Conservation (phyloP, 1,140 invertebrate species). For the Schlechtendalia chinensis region DNA sequence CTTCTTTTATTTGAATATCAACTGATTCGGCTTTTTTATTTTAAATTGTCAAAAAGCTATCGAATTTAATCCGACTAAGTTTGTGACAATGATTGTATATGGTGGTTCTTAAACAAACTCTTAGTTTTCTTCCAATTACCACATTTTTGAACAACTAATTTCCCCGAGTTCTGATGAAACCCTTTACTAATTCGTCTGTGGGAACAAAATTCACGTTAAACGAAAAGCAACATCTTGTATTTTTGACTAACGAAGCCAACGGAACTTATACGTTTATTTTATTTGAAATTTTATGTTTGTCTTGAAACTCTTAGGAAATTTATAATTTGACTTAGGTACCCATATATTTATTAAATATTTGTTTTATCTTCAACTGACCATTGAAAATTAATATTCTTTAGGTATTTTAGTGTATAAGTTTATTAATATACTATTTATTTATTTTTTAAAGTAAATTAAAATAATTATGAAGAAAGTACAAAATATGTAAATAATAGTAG, state of each 20-base stretch:
- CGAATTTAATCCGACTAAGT: slow-evolving; percentile 1
- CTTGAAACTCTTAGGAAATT: not conserved
- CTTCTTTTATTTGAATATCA: not conserved
- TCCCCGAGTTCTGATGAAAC: not conserved
- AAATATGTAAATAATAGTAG: not conserved
- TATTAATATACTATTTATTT: too few species aligned
- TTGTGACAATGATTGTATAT: not conserved
- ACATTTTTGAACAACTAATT: not conserved
- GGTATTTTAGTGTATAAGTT: too few species aligned
- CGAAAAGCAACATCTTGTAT: not conserved
- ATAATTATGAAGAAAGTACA: too few species aligned
- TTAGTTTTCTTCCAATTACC: not conserved
- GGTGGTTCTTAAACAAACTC: not conserved
- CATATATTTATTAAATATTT: slow-evolving; percentile 24
- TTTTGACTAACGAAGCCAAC: not conserved
- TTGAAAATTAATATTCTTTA: too few species aligned
- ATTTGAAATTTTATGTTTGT: too few species aligned
- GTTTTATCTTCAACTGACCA: slow-evolving; percentile 10
- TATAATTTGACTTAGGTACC: slow-evolving; percentile 13
- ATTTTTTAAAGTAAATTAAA: too few species aligned
- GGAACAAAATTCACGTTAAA: not conserved
- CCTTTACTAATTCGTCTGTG: not conserved
- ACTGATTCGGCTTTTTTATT: not conserved
- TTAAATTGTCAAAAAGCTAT: not conserved
- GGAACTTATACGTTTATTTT: not conserved